Evolutionary conservation across 2,888 invertebrate species (phyloP).

Genomic region (Tridacna crocea): DNA sequence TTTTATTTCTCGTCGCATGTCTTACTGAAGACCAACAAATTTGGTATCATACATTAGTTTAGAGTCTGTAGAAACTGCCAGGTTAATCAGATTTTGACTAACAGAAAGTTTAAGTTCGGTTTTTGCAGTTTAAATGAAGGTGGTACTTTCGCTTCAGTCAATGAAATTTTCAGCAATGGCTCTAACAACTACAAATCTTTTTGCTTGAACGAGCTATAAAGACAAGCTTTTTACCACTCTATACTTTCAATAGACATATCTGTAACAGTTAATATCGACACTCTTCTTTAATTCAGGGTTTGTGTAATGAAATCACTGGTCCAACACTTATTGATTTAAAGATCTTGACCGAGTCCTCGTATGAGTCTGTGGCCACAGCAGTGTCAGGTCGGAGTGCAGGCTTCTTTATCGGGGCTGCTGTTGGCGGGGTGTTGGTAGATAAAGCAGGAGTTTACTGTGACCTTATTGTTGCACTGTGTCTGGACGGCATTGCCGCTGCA

Average conservation of each 20-base stretch:
- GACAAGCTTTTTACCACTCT: neutral
- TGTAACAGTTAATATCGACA: neutral
- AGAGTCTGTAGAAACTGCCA: too few species aligned
- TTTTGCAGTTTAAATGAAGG: too few species aligned
- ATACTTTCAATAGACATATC: neutral
- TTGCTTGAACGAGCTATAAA: too few species aligned
- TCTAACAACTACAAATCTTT: too few species aligned
- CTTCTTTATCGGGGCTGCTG: conserved; percentile 52
- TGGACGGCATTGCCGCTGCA: conserved; percentile 51
- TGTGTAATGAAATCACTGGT: conserved; percentile 69
- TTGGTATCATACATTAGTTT: too few species aligned
- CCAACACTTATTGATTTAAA: conserved; percentile 72
- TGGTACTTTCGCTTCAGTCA: too few species aligned
- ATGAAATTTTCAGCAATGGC: too few species aligned
- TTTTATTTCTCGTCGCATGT: too few species aligned
- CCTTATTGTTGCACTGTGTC: conserved; percentile 62
- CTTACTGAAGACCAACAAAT: too few species aligned
- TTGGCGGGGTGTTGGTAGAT: conserved; percentile 63
- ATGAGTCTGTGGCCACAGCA: conserved; percentile 69
- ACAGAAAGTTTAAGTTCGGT: too few species aligned
- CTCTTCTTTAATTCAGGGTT: conserved; percentile 51
- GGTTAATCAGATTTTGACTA: too few species aligned
- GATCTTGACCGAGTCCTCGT: conserved; percentile 55
- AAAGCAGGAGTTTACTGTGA: conserved; percentile 60
- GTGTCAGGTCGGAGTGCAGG: conserved; percentile 69